These are phyloP conservation scores for Hydropotes inermis DNA, from an alignment of 2,113 vertebrate genomes.

Conservation along the genomic window DNA sequence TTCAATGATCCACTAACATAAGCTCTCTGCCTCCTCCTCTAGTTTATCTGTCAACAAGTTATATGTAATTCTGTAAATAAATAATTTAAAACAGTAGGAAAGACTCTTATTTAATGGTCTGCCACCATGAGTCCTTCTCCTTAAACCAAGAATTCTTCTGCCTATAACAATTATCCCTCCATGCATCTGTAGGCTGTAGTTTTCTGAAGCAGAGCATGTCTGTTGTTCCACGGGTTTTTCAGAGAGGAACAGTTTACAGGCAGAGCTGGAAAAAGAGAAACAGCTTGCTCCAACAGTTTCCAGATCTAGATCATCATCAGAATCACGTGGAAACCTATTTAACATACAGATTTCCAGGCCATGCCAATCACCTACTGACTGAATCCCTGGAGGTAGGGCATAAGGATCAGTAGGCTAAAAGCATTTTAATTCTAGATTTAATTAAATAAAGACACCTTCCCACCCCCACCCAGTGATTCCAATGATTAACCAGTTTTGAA, in stretches of 20 bases:
- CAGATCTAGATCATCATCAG: background rate
- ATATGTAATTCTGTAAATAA: conserved; percentile 39
- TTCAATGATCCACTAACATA: background rate
- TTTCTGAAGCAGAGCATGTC: background rate
- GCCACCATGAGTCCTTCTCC: background rate
- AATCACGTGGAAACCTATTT: background rate
- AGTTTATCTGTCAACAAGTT: background rate
- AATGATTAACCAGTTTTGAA: conserved; percentile 2
- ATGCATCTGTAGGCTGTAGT: background rate
- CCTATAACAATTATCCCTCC: background rate
- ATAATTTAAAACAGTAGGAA: conserved; percentile 21
- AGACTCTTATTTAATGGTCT: background rate
- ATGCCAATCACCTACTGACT: background rate
- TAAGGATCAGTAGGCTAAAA: background rate
- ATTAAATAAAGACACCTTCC: background rate
- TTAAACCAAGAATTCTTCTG: background rate
- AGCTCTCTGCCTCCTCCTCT: background rate
- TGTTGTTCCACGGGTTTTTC: background rate
- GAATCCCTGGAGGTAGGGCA: background rate
- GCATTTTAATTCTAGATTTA: background rate
- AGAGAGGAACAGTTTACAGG: background rate
- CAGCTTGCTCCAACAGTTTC: background rate
- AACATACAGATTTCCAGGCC: background rate
- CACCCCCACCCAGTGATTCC: background rate
- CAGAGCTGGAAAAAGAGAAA: background rate